Evolutionary conservation across 2,797 vertebrate species (phyloP).

Genomic region (Sphenodon punctatus): DNA sequence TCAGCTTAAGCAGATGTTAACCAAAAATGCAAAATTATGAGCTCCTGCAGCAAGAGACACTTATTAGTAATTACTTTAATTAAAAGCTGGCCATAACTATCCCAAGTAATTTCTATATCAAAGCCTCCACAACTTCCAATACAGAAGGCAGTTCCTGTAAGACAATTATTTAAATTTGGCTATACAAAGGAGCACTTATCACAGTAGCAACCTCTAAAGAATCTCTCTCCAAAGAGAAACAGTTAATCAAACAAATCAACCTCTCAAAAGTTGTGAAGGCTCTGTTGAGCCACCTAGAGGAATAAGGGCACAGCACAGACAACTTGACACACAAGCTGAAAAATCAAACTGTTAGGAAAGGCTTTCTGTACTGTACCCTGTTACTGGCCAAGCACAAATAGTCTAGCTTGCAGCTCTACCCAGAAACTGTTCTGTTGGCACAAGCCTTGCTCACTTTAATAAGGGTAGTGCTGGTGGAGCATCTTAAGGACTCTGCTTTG

Average conservation of each 20-base stretch:
- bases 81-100: not conserved
- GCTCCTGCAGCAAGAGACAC: slow-evolving; percentile 17
- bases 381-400: too few relatives aligned
- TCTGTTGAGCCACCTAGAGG: not conserved
- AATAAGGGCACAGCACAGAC: not conserved
- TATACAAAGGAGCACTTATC: not conserved
- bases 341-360: too few relatives aligned
- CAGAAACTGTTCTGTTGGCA: too few relatives aligned
- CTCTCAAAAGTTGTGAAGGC: not conserved
- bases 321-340: too few relatives aligned
- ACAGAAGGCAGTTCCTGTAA: slow-evolving; percentile 12
- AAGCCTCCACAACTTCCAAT: not conserved
- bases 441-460: too few relatives aligned
- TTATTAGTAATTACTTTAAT: not conserved
- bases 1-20: slow-evolving; percentile 45
- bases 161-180: not conserved
- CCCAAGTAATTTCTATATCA: not conserved
- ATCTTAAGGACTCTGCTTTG: too few relatives aligned
- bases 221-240: not conserved
- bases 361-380: too few relatives aligned
- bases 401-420: too few relatives aligned
- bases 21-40: slow-evolving; percentile 30
- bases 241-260: not conserved
- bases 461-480: too few relatives aligned
- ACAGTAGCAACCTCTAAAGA: not conserved